Percentiles rank a stretch among this genome's conserved stretches.
These are phyloP conservation scores for Drosophila insularis DNA, from an alignment of 1,140 invertebrate genomes.

Conservation along the genomic window DNA sequence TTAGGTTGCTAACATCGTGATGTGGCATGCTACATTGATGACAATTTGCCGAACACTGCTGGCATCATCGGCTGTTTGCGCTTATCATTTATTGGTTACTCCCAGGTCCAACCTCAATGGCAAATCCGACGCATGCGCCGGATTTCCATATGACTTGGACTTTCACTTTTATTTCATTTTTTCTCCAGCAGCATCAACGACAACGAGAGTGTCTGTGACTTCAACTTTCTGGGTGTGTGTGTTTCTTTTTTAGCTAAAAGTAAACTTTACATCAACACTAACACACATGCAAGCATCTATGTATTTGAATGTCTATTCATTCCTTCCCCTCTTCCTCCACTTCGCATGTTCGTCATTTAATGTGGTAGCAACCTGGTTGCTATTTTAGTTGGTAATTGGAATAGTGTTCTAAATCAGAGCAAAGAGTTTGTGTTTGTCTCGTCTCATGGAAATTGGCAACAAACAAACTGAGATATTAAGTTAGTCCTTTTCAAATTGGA, in stretches of 20 bases:
- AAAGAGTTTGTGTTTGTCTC: neutral
- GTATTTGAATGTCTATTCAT: neutral
- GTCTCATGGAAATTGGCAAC: neutral
- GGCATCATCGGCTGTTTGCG: neutral
- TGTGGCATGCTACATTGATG: constrained; percentile 3
- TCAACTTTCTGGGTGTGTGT: neutral
- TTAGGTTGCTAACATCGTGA: neutral
- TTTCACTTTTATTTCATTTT: constrained; percentile 17
- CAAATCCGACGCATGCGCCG: constrained; percentile 13
- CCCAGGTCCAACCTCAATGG: constrained; percentile 1
- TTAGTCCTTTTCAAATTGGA: no score
- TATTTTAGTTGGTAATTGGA: constrained; percentile 4
- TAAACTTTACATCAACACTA: neutral
- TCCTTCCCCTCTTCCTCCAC: neutral
- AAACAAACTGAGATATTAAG: no score
- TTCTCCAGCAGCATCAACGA: neutral
- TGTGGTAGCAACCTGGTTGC: neutral
- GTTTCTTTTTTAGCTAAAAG: neutral
- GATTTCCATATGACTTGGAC: neutral
- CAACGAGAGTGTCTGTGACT: constrained; percentile 5
- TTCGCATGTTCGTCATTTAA: neutral
- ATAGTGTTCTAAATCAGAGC: neutral
- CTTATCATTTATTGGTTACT: constrained; percentile 15
- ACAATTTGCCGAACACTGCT: neutral
- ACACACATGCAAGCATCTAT: neutral